These are phyloP conservation scores for Neodon shergylaensis DNA, from an alignment of 2,113 vertebrate species.

Conservation along the genomic window DNA sequence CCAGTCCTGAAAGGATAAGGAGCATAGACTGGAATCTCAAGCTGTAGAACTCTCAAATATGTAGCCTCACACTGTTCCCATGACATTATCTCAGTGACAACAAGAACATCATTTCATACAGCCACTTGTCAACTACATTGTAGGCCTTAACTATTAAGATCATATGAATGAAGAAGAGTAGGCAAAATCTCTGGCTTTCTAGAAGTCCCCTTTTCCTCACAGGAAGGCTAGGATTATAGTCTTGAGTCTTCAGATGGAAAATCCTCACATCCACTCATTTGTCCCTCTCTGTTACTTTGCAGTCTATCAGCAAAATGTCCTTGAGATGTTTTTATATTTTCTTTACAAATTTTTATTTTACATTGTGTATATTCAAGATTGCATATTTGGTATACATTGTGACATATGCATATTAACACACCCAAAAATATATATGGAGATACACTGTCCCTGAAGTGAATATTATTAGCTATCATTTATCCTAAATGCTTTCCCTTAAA, in stretches of 20 bases:
- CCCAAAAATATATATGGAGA: neutral
- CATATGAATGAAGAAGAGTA: neutral
- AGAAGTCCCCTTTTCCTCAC: neutral
- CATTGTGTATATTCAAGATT: neutral
- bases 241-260: neutral
- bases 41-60: neutral
- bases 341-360: neutral
- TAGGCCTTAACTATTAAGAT: neutral
- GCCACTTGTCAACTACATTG: neutral
- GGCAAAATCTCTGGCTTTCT: neutral
- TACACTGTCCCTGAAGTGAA: neutral
- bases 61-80: neutral
- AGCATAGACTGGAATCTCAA: neutral
- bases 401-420: neutral
- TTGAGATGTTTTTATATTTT: neutral
- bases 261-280: neutral
- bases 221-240: neutral
- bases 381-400: neutral
- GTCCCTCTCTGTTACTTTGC: neutral
- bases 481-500: neutral
- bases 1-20: neutral
- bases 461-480: neutral
- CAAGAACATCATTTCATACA: neutral
- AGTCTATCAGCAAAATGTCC: neutral
- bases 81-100: neutral